Conservation (phyloP, 2,113 vertebrate species). For the Arenaria interpres region DNA sequence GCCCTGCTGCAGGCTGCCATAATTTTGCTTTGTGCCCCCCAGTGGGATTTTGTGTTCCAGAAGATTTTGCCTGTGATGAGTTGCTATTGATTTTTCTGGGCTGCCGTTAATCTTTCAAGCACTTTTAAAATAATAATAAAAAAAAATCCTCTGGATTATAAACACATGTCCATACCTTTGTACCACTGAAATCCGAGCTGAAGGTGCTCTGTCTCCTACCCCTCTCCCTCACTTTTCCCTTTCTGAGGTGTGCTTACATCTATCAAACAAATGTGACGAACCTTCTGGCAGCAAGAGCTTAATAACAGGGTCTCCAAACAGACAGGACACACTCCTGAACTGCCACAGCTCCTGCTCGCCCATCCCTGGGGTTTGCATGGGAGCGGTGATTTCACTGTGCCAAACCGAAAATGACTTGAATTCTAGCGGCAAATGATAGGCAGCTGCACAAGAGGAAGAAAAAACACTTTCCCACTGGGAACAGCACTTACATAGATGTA, state of each 20-base stretch:
- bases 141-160: background rate
- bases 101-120: constrained; percentile 32
- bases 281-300: background rate
- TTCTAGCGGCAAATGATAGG: background rate
- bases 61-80: constrained; percentile 51
- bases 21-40: constrained; percentile 29
- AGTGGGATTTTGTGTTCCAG: constrained; percentile 30
- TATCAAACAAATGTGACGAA: background rate
- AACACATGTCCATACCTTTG: background rate
- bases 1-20: background rate
- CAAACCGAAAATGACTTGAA: background rate
- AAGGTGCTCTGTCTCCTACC: background rate
- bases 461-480: background rate
- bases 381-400: background rate
- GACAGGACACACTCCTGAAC: background rate
- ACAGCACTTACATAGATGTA: background rate
- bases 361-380: background rate
- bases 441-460: background rate
- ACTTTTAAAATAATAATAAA: background rate
- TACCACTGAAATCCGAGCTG: background rate
- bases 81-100: constrained; percentile 40
- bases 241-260: background rate
- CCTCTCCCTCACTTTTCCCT: background rate
- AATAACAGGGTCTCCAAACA: background rate
- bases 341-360: background rate